Conservation (phyloP, 2,888 invertebrate genomes). For the Ophraella communa region DNA sequence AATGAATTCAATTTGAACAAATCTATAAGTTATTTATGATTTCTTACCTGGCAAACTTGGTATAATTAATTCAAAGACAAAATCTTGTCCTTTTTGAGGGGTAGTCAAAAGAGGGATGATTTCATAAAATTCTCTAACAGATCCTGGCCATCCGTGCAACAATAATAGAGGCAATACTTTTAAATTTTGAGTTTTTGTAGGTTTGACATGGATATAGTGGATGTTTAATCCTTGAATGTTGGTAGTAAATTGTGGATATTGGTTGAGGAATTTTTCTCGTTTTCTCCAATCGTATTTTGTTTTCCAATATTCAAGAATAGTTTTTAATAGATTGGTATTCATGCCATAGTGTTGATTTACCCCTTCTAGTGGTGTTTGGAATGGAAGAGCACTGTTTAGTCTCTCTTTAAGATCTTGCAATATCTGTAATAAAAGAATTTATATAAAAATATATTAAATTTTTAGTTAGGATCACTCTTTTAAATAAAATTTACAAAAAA, state of each 20-base stretch:
- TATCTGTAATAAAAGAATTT: constrained; percentile 64
- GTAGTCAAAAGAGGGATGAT: constrained; percentile 73
- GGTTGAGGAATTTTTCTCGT: constrained; percentile 68
- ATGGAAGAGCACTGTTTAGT: constrained; percentile 59
- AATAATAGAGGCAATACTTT: constrained; percentile 72
- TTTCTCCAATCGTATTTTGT: constrained; percentile 75
- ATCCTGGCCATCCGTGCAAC: constrained; percentile 91
- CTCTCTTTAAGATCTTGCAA: constrained; percentile 65
- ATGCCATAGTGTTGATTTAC: constrained; percentile 82
- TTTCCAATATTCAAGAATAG: constrained; percentile 79
- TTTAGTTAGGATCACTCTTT: too few relatives aligned
- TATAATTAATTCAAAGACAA: constrained; percentile 71
- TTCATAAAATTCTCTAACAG: constrained; percentile 83
- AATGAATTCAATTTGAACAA: too few relatives aligned
- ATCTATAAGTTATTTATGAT: too few relatives aligned
- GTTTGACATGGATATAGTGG: constrained; percentile 65
- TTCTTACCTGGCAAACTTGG: constrained; percentile 63
- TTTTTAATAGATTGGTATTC: constrained; percentile 71
- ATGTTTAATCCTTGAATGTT: constrained; percentile 74
- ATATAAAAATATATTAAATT: too few relatives aligned
- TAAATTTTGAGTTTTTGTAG: constrained; percentile 51
- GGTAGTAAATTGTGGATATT: constrained; percentile 73
- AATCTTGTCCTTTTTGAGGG: constrained; percentile 60
- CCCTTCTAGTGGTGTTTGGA: constrained; percentile 67
- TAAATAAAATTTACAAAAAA: too few relatives aligned